Percentiles rank a stretch among this genome's conserved stretches.
Conservation (phyloP, 2,888 invertebrate genomes). For the Melanostoma scalare region DNA sequence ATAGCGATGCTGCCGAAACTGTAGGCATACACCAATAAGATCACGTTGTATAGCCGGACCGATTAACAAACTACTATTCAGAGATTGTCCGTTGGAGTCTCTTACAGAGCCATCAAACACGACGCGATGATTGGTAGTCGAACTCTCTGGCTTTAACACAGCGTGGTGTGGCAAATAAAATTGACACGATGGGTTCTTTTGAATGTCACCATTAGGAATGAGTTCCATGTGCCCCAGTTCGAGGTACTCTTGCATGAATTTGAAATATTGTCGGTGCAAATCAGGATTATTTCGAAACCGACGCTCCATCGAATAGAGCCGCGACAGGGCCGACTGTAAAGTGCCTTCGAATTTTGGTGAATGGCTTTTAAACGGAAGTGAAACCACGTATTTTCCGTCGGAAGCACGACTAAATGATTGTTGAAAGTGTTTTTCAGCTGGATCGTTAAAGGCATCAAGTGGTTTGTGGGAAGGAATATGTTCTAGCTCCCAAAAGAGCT, state of each 20-base stretch:
- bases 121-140: constrained; percentile 10
- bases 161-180: constrained; percentile 27
- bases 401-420: constrained; percentile 22
- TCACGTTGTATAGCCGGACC: not conserved
- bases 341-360: constrained; percentile 33
- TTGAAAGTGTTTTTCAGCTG: constrained; percentile 42
- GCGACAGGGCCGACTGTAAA: constrained; percentile 14
- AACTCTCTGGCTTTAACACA: constrained; percentile 31
- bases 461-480: constrained; percentile 42
- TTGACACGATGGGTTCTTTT: not conserved
- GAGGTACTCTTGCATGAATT: constrained; percentile 36
- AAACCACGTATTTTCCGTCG: constrained; percentile 49
- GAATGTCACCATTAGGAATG: constrained; percentile 2
- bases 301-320: constrained; percentile 28
- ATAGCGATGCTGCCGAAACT: constrained; percentile 61
- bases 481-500: constrained; percentile 56
- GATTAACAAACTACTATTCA: constrained; percentile 22
- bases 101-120: constrained; percentile 1
- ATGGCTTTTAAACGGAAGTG: constrained; percentile 37
- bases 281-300: constrained; percentile 24
- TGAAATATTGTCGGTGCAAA: not conserved
- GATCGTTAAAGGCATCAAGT: constrained; percentile 32
- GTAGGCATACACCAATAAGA: constrained; percentile 10
- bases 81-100: constrained; percentile 9
- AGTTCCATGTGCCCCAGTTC: constrained; percentile 31